Conservation (phyloP, 2,888 invertebrate genomes). For the Nysson spinosus region DNA sequence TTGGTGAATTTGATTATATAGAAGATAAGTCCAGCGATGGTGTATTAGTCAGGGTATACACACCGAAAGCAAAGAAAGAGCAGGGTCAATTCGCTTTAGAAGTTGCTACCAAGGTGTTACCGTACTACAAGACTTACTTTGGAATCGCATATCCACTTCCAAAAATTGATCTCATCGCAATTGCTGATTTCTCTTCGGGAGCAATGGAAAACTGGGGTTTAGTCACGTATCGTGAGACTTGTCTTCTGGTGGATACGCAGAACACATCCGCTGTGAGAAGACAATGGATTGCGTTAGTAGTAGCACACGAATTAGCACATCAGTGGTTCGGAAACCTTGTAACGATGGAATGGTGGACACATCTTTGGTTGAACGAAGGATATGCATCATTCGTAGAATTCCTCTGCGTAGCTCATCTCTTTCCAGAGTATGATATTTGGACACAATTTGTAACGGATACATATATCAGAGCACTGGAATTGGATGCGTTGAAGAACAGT, state of each 20-base stretch:
- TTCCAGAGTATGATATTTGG: conserved; percentile 98
- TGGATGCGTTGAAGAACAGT: conserved; percentile 93
- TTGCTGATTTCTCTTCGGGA: conserved; percentile 96
- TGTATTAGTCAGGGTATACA: conserved; percentile 89
- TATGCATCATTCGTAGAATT: conserved; percentile 98
- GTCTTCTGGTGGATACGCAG: conserved; percentile 92
- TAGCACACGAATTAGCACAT: conserved; percentile 96
- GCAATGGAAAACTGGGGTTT: conserved; percentile 99
- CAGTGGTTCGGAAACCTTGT: conserved; percentile 99
- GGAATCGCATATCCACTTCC: conserved; percentile 96
- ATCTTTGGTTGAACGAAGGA: conserved; percentile 97
- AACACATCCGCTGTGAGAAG: conserved; percentile 91
- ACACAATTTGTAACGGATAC: conserved; percentile 96
- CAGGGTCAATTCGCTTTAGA: conserved; percentile 95
- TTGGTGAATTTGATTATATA: conserved; percentile 96
- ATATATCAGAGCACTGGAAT: conserved; percentile 88
- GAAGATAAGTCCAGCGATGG: conserved; percentile 91
- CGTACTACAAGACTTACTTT: conserved; percentile 97
- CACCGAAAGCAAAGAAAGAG: conserved; percentile 93
- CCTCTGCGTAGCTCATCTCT: conserved; percentile 93
- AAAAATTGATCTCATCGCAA: conserved; percentile 97
- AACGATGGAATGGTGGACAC: conserved; percentile 99
- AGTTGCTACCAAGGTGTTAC: conserved; percentile 93
- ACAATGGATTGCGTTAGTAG: conserved; percentile 92
- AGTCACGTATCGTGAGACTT: conserved; percentile 86